Conservation (phyloP, 2,888 invertebrate genomes). For the Pediacus dermestoides region DNA sequence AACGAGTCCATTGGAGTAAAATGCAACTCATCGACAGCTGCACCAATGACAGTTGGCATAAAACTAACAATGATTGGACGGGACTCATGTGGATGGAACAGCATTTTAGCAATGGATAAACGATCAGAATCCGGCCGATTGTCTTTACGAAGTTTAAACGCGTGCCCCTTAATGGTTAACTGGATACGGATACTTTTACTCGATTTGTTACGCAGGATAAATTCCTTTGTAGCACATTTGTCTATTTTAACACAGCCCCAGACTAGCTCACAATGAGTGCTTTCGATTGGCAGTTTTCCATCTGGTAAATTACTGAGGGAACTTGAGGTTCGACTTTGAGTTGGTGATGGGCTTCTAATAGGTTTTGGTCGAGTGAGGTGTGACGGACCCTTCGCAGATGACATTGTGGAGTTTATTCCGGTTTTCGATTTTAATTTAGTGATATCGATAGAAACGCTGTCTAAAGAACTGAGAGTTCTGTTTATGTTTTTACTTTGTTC, state of each 20-base stretch:
- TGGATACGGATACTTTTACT: slow-evolving; percentile 56
- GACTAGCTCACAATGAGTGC: slow-evolving; percentile 55
- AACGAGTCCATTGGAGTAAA: slow-evolving; percentile 51
- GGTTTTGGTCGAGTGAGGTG: slow-evolving; percentile 10
- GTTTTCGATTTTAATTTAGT: too few species aligned
- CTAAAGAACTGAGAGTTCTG: too few species aligned
- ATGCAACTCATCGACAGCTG: slow-evolving; percentile 54
- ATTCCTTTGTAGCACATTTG: slow-evolving; percentile 53
- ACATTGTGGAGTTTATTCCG: slow-evolving; percentile 1
- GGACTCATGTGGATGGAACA: slow-evolving; percentile 57
- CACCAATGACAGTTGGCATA: slow-evolving; percentile 54
- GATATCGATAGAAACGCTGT: too few species aligned
- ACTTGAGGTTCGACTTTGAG: slow-evolving; percentile 40
- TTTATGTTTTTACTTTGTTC: too few species aligned
- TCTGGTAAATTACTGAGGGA: slow-evolving; percentile 41
- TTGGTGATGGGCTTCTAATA: slow-evolving; percentile 25
- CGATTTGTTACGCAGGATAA: slow-evolving; percentile 57
- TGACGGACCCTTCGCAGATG: slow-evolving; percentile 5
- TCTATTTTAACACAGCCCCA: slow-evolving; percentile 60
- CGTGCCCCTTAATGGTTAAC: slow-evolving; percentile 51
- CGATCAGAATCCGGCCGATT: slow-evolving; percentile 41
- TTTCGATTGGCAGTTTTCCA: slow-evolving; percentile 54
- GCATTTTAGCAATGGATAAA: slow-evolving; percentile 43
- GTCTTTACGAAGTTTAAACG: slow-evolving; percentile 49
- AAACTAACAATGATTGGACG: slow-evolving; percentile 55